Percentiles rank a stretch among this genome's conserved stretches.
Evolutionary conservation across 1,140 invertebrate species (phyloP).

Genomic region (Tetramorium parvispinum): DNA sequence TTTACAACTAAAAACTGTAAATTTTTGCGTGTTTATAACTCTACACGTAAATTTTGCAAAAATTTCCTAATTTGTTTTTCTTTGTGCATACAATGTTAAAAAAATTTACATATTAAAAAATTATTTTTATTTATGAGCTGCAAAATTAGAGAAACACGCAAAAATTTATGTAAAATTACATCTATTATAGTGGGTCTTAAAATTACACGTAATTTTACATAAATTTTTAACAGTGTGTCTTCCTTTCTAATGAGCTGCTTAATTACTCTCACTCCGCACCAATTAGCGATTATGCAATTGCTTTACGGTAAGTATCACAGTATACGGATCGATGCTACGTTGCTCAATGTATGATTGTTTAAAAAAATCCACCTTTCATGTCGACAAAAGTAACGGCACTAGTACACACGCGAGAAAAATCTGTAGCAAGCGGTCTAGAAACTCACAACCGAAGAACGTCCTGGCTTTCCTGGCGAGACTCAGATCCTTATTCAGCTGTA

Average conservation of each 20-base stretch:
- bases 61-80: too few relatives aligned
- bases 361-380: constrained; percentile 17
- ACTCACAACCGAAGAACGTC: constrained; percentile 84
- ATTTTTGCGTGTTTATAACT: too few relatives aligned
- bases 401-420: constrained; percentile 65
- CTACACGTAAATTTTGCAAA: too few relatives aligned
- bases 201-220: too few relatives aligned
- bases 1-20: too few relatives aligned
- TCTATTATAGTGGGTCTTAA: too few relatives aligned
- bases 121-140: too few relatives aligned
- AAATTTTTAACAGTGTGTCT: too few relatives aligned
- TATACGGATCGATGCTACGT: background rate
- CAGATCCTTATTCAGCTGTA: constrained; percentile 78
- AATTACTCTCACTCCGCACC: constrained; percentile 26
- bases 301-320: background rate
- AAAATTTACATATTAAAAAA: too few relatives aligned
- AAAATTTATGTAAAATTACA: too few relatives aligned
- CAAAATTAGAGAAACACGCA: too few relatives aligned
- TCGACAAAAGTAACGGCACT: constrained; percentile 45
- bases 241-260: background rate
- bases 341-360: background rate
- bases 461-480: constrained; percentile 78
- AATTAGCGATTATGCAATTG: constrained; percentile 21
- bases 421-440: constrained; percentile 58
- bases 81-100: too few relatives aligned